phyloP scores from a whole-genome alignment of 2,888 invertebrate species.

The Pandemis corylana region DNA sequence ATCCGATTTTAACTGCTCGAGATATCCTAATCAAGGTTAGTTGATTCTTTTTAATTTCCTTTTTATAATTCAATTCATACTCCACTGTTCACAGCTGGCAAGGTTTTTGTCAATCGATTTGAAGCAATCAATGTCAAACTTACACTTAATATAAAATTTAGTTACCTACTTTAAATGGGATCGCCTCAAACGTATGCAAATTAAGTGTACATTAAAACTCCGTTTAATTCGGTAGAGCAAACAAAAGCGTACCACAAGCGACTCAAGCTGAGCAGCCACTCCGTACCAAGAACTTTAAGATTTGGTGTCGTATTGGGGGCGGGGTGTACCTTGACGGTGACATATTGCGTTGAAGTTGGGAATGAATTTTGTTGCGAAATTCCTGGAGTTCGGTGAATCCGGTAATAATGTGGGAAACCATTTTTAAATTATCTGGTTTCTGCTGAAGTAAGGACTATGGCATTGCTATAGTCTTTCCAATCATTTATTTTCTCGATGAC shows the following conservation, averaged over 20 bases:
- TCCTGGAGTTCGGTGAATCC: constrained; percentile 25
- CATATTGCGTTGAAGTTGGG: constrained; percentile 30
- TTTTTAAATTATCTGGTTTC: background rate
- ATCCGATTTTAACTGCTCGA: too few relatives aligned
- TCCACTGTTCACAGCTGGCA: background rate
- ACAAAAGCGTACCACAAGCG: constrained; percentile 11
- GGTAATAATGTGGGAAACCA: constrained; percentile 20
- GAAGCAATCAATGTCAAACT: background rate
- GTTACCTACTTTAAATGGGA: constrained; percentile 2
- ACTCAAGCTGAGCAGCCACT: background rate
- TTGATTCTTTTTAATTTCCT: background rate
- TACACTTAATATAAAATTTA: background rate
- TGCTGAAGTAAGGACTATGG: background rate
- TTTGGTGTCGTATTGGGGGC: background rate
- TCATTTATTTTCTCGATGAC: too few relatives aligned
- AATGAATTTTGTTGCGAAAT: constrained; percentile 37
- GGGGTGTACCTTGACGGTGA: constrained; percentile 23
- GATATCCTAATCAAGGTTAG: too few relatives aligned
- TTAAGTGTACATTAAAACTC: constrained; percentile 34
- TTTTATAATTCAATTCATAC: background rate
- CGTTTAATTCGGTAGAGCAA: constrained; percentile 26
- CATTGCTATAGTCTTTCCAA: too few relatives aligned
- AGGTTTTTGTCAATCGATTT: background rate
- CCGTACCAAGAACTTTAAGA: background rate
- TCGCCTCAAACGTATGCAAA: constrained; percentile 28